Evolutionary conservation across 2,888 invertebrate species (phyloP).

Genomic region (Lochmaea capreae): DNA sequence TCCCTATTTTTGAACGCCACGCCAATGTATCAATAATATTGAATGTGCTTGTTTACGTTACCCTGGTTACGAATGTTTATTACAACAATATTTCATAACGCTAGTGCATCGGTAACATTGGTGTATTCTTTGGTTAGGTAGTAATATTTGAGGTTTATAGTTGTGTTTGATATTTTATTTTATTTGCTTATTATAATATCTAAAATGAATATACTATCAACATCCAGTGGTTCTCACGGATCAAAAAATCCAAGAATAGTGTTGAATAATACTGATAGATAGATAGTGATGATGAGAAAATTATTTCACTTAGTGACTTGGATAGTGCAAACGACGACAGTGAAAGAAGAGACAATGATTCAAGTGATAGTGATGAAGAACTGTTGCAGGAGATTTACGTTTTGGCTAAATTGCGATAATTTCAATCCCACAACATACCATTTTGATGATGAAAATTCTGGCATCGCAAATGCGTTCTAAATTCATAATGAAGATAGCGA

Average conservation of each 20-base stretch:
- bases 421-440: not conserved
- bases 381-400: not conserved
- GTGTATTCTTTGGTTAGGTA: too few species aligned
- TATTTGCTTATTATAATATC: too few species aligned
- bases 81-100: too few species aligned
- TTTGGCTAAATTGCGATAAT: not conserved
- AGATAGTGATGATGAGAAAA: not conserved
- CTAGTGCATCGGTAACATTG: too few species aligned
- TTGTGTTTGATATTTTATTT: too few species aligned
- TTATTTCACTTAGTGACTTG: not conserved
- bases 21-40: too few species aligned
- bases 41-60: too few species aligned
- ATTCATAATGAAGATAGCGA: not conserved
- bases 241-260: not conserved
- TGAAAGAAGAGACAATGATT: not conserved
- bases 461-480: not conserved
- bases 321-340: not conserved
- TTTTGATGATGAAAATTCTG: slow-evolving; percentile 1
- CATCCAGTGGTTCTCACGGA: too few species aligned
- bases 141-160: too few species aligned
- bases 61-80: too few species aligned
- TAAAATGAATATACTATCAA: too few species aligned
- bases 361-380: not conserved
- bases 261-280: not conserved
- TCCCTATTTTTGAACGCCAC: too few species aligned